These are phyloP conservation scores for Clunio marinus DNA, from an alignment of 2,888 invertebrate genomes.

Conservation along the genomic window DNA sequence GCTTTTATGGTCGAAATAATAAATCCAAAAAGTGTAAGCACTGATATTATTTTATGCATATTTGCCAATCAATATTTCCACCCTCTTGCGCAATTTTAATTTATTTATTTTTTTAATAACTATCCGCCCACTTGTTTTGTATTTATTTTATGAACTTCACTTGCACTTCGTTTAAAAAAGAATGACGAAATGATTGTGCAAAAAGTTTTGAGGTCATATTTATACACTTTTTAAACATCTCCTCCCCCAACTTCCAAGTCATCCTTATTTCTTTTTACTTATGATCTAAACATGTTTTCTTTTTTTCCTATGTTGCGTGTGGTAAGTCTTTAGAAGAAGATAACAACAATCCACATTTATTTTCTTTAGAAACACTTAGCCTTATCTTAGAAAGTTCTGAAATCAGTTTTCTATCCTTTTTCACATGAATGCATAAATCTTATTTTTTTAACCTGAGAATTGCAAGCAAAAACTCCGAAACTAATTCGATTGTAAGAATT, in stretches of 20 bases:
- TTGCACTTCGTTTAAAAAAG: neutral
- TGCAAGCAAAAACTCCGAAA: neutral
- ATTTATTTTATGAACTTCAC: too few relatives aligned
- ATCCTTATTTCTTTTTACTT: too few relatives aligned
- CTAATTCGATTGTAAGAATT: neutral
- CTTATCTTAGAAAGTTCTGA: neutral
- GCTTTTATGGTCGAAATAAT: conserved; percentile 1
- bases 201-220: neutral
- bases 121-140: too few relatives aligned
- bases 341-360: too few relatives aligned
- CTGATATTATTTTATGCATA: conserved; percentile 23
- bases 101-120: neutral
- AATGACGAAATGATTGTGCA: neutral
- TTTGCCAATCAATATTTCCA: neutral
- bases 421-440: neutral
- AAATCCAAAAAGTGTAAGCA: neutral
- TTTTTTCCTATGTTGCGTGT: too few relatives aligned
- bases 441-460: neutral
- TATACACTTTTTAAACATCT: neutral
- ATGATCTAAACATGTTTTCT: too few relatives aligned
- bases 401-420: conserved; percentile 5
- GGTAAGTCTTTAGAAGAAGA: too few relatives aligned
- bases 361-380: conserved; percentile 1
- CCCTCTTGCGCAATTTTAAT: neutral
- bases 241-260: neutral